A percentile compares a stretch with the other conserved stretches of the same genome.
Evolutionary conservation across 53 echinoderm and acorn worm species (phyloP).

Genomic region (Antedon mediterranea): DNA sequence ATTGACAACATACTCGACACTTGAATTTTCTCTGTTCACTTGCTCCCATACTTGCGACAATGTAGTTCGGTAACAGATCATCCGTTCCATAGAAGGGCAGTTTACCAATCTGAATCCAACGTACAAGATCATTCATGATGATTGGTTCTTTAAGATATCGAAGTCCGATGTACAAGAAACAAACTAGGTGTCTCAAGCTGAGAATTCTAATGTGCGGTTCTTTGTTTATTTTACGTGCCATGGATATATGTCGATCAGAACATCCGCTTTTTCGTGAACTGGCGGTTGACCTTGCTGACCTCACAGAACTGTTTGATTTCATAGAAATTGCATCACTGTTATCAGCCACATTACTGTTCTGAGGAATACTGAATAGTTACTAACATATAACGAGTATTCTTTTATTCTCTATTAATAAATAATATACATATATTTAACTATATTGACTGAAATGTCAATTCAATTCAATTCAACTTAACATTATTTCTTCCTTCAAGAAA

Average conservation of each 20-base stretch:
- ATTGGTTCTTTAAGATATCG: conserved; percentile 31
- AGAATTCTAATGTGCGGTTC: background rate
- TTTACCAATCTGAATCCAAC: background rate
- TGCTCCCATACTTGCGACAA: background rate
- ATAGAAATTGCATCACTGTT: background rate
- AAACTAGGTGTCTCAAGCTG: conserved; percentile 25
- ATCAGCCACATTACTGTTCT: background rate
- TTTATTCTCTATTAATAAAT: too few species aligned
- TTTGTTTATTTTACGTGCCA: background rate
- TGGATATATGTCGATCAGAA: background rate
- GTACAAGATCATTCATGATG: conserved; percentile 33
- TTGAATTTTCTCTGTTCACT: background rate
- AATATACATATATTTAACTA: too few species aligned
- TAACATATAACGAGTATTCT: too few species aligned
- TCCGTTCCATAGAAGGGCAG: background rate
- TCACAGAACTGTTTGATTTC: background rate
- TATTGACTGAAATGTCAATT: too few species aligned
- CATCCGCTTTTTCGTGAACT: background rate
- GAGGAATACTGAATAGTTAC: too few species aligned
- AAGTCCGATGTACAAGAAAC: conserved; percentile 48
- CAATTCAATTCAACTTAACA: too few species aligned
- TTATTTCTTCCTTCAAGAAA: too few species aligned
- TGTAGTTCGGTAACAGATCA: background rate
- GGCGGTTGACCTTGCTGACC: background rate
- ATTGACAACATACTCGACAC: background rate